Conservation (phyloP, 2,797 vertebrate genomes). For the Danio jaintianensis region DNA sequence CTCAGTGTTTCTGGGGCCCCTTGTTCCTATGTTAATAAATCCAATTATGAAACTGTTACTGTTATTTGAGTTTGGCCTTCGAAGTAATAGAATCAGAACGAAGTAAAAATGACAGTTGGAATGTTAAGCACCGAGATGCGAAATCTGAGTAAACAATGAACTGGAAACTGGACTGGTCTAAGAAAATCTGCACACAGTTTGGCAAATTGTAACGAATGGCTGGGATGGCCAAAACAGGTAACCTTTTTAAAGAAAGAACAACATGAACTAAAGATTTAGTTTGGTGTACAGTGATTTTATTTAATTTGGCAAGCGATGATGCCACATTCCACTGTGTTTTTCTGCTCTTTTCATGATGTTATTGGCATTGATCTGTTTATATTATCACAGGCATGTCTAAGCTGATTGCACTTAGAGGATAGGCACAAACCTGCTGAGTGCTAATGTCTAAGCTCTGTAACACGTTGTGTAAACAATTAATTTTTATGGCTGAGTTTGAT, state of each 20-base stretch:
- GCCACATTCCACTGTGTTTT: conserved; percentile 15
- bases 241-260: conserved; percentile 5
- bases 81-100: not conserved
- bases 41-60: conserved; percentile 42
- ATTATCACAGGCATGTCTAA: conserved; percentile 29
- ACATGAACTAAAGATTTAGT: conserved; percentile 7
- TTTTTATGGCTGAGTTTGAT: not conserved
- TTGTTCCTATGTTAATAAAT: conserved; percentile 37
- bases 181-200: not conserved
- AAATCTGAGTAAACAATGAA: conserved; percentile 25
- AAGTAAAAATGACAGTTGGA: conserved; percentile 37
- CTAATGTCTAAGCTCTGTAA: conserved; percentile 18
- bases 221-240: not conserved
- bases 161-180: not conserved
- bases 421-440: conserved; percentile 21
- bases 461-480: conserved; percentile 1
- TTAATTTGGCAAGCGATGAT: conserved; percentile 7
- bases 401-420: not conserved
- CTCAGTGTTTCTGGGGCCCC: conserved; percentile 39
- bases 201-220: not conserved
- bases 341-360: not conserved
- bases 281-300: not conserved
- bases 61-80: conserved; percentile 35
- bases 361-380: conserved; percentile 43
- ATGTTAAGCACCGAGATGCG: conserved; percentile 16